Conservation (phyloP, 1,140 invertebrate species). For the Limonius californicus region DNA sequence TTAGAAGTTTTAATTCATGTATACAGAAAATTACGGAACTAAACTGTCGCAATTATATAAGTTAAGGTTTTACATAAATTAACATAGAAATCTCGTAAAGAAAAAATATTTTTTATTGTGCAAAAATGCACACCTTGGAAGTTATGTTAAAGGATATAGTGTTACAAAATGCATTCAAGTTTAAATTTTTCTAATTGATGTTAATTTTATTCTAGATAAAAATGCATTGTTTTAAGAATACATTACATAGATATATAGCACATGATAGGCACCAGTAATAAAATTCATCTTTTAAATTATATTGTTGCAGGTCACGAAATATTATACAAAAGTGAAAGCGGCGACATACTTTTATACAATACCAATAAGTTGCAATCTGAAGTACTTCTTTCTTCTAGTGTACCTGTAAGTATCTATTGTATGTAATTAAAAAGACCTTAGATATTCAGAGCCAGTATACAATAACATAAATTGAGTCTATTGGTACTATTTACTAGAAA, state of each 20-base stretch:
- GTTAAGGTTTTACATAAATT: too few relatives aligned
- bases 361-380: constrained; percentile 18
- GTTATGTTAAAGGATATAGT: too few relatives aligned
- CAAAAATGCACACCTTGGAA: too few relatives aligned
- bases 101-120: too few relatives aligned
- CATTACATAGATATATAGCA: too few relatives aligned
- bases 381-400: constrained; percentile 11
- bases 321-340: constrained; percentile 32
- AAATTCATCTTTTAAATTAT: constrained; percentile 27
- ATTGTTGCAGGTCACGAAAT: constrained; percentile 50
- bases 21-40: too few relatives aligned
- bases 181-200: too few relatives aligned
- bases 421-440: neutral
- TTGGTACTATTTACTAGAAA: neutral
- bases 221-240: constrained; percentile 30
- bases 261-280: too few relatives aligned
- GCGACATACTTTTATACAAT: constrained; percentile 35
- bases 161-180: too few relatives aligned
- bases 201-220: neutral
- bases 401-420: neutral
- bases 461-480: neutral
- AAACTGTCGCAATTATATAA: too few relatives aligned
- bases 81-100: too few relatives aligned
- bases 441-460: neutral
- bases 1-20: too few relatives aligned